phyloP scores from a whole-genome alignment of 35 echinoderm and acorn worm genomes.

The Anneissia japonica region DNA sequence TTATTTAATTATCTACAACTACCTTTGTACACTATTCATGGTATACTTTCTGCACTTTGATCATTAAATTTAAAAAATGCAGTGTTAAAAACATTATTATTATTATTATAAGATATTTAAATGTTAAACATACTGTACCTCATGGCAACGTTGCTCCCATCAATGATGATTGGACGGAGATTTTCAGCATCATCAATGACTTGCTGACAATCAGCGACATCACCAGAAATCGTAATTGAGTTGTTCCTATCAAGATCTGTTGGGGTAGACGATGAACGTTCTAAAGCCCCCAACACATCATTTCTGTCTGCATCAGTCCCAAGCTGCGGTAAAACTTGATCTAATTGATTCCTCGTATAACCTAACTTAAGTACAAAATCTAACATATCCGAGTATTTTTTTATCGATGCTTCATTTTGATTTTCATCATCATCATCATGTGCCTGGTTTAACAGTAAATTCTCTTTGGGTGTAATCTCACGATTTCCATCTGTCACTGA shows the following conservation, averaged over 20 bases:
- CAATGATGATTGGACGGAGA: slow-evolving; percentile 85
- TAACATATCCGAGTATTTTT: slow-evolving; percentile 5
- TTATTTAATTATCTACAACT: too few relatives aligned
- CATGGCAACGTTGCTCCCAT: slow-evolving; percentile 98
- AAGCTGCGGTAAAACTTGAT: slow-evolving; percentile 37
- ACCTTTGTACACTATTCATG: too few relatives aligned
- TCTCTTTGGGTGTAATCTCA: neutral
- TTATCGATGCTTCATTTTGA: too few relatives aligned
- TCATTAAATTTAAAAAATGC: too few relatives aligned
- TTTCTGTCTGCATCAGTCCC: slow-evolving; percentile 41
- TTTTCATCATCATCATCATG: neutral
- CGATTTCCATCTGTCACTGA: neutral
- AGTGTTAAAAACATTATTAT: too few relatives aligned
- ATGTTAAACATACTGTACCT: slow-evolving; percentile 69
- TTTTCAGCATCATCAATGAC: slow-evolving; percentile 55
- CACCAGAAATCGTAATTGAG: neutral
- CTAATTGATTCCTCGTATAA: slow-evolving; percentile 33
- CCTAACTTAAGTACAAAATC: slow-evolving; percentile 51
- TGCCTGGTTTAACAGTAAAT: neutral
- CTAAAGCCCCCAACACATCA: slow-evolving; percentile 41
- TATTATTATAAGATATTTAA: neutral
- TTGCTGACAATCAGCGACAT: neutral
- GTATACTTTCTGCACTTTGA: too few relatives aligned
- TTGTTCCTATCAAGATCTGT: neutral
- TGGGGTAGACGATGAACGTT: slow-evolving; percentile 1